Evolutionary conservation across 2,888 invertebrate genomes (phyloP), one percentile per base, ranked within the genome.

Genomic region (Saturnia pavonia): DNA sequence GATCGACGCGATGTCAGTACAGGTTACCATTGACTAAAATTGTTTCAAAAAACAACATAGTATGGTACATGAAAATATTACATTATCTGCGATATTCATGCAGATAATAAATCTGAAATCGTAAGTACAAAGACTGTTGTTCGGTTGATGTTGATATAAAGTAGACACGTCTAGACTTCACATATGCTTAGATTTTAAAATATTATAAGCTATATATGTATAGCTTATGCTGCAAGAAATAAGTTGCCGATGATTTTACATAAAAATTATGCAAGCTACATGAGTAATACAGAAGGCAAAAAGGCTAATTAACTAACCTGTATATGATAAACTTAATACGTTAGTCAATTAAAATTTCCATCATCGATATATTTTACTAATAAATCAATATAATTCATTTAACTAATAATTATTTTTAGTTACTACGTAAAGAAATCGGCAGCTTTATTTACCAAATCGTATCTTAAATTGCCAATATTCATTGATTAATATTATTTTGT

Each of bases 401-500:
- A 48, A 48, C 6, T 7, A 7, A 48, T 19, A 48, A 19, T 48
- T 54, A 54, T n/a, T 54, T 22, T 22, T 54, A 11, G 6, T 22
- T 8, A 54, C 11, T n/a, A n/a, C n/a, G n/a, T n/a, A n/a, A n/a
- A n/a, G n/a, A n/a, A n/a, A 48, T 48, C 16, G 19, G 54, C 22
- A 54, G 3, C 6, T 27, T 60, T 60, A 27, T 60, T 60, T 27
- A 60, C 54, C 11, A 11, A 27, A 27, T 60, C 27, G 12, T 27
- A 6, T 14, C 27, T 27, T 14, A 60, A 27, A 14, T 60, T 27
- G 25, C 6, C 12, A 14, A 60, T 60, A 57, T 57, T 69, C 65
- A 74, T 73, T 73, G 57, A 65, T 72, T 71, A 76, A 75, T 72
- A 19, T 68, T 75, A 74, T 73, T 76, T 80, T 80, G 78, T 75